phyloP scores from a whole-genome alignment of 2,888 invertebrate species.

The Sinohyriopsis cumingii region DNA sequence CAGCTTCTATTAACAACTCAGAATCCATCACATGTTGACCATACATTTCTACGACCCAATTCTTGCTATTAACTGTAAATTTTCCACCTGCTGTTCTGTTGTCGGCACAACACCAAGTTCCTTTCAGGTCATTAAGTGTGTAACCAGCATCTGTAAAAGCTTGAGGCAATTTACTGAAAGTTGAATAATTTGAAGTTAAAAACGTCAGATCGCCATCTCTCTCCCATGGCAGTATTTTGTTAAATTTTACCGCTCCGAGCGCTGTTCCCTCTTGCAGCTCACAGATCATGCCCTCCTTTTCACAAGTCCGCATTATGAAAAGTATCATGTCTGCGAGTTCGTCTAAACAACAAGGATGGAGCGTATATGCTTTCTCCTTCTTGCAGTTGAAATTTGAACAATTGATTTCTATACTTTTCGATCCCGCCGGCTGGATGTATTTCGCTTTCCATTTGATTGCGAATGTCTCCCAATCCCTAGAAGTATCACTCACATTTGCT shows the following conservation, averaged over 20 bases:
- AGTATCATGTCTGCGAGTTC: slow-evolving; percentile 45
- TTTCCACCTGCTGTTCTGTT: slow-evolving; percentile 45
- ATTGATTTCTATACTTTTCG: too few relatives aligned
- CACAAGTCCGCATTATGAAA: slow-evolving; percentile 45
- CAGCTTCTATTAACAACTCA: slow-evolving; percentile 30
- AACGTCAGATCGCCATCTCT: slow-evolving; percentile 62
- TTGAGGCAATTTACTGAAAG: slow-evolving; percentile 26
- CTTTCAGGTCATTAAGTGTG: slow-evolving; percentile 9
- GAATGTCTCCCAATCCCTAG: slow-evolving; percentile 19
- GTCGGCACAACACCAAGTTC: slow-evolving; percentile 39
- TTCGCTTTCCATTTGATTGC: slow-evolving; percentile 32
- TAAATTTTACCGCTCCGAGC: slow-evolving; percentile 68
- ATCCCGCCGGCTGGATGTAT: slow-evolving; percentile 8
- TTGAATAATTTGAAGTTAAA: slow-evolving; percentile 42
- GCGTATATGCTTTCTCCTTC: slow-evolving; percentile 17
- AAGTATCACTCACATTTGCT: too few relatives aligned
- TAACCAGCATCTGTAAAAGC: slow-evolving; percentile 33
- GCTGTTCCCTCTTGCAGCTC: slow-evolving; percentile 63
- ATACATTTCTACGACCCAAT: slow-evolving; percentile 58
- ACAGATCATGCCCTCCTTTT: slow-evolving; percentile 49
- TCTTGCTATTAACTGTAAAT: slow-evolving; percentile 39
- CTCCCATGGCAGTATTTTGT: slow-evolving; percentile 67
- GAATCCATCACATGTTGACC: slow-evolving; percentile 58
- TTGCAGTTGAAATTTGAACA: slow-evolving; percentile 1
- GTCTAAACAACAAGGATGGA: slow-evolving; percentile 58